Base-by-base conservation (phyloP, 1,140 invertebrate genomes). In the Dreissena rostriformis region DNA sequence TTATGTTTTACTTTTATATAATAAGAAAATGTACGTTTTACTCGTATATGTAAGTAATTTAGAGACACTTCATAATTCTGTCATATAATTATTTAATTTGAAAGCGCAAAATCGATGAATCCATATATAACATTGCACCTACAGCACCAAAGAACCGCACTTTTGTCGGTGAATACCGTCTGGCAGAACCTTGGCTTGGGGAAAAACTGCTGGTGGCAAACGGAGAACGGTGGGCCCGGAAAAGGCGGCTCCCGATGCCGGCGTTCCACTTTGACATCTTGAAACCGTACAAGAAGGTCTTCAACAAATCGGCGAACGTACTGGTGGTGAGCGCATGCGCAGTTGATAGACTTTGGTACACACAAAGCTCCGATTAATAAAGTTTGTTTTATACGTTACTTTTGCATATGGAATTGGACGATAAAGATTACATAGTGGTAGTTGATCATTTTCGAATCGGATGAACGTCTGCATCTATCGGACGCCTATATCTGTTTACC, bases 241-340 rank as follows among this genome's bases (percentile, higher is more conserved):
- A 97, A 14, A 94, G 97, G 80, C 97, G 97, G 93, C 95, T 98
- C 86, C 96, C 98, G 8, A 98, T 97, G 0, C 97, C 97, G 22
- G 96, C 97, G 0, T 98, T 98, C 92, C 97, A 98, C 92, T 97
- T 97, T 88, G 95, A 96, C 75, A 97, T 98, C 65, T 94, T 98
- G 63, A 96, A 98, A 84, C 95, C 96, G 84, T 98, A 98, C 88
- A 89, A 97, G 7, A 95, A 96, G 29, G 95, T 97, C 0, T 97
- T 98, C 91, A 96, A 96, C 82, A 95, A 96, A 86, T 39, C 70
- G 22, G 65, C 80, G 5, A 74, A 86, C 28, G 17, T 39, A n/a
- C 66, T 79, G 19, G 12, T 68, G 19, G 77, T 79, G 53, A 70
- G 77, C n/a, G n/a, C n/a, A n/a, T n/a, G n/a, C n/a, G n/a, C n/a